Base-by-base conservation (phyloP, 1,140 invertebrate genomes). In the Polypedilum pembai region DNA sequence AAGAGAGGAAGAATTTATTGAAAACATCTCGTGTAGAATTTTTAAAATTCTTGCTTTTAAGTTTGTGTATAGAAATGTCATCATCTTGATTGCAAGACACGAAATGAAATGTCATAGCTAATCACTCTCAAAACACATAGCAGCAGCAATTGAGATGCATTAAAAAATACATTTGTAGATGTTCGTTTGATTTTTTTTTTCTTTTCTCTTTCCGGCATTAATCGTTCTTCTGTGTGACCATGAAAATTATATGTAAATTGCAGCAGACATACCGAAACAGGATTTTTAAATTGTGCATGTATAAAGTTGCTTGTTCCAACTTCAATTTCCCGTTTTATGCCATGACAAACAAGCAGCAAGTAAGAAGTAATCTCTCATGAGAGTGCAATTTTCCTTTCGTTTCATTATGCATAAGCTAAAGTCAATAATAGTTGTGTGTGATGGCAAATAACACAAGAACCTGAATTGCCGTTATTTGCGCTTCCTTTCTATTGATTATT, bases 381-480 rank as follows among this genome's bases (percentile, higher is more conserved):
- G 45, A 56, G 12, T 56, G 45, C n/a, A 56, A 56, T 56, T 56
- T 56, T 56, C 45, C 45, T 56, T 56, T 56, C 45, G n/a, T 56
- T 56, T 12, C 45, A 56, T 56, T 56, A 56, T 56, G 45, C 45
- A 56, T 56, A 56, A 56, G 45, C 45, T n/a, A 56, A n/a, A 33
- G 24, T 33, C 45, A 15, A 56, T 56, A 56, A 56, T n/a, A n/a
- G n/a, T n/a, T 56, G n/a, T 56, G n/a, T n/a, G 45, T 56, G 15
- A 12, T 12, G 12, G 7, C n/a, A 15, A 45, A n/a, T 56, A 33
- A 33, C 45, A n/a, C n/a, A 56, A 45, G 45, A 56, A 56, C 45
- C 45, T 56, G 45, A 56, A 56, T 56, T 56, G 45, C 45, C 45
- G 45, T 56, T 56, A 56, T 56, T 56, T 56, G 45, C 45, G 45